Percentiles rank a stretch among this genome's conserved stretches.
phyloP scores from a whole-genome alignment of 2,113 vertebrate species.

The Vulpes ferrilata region DNA sequence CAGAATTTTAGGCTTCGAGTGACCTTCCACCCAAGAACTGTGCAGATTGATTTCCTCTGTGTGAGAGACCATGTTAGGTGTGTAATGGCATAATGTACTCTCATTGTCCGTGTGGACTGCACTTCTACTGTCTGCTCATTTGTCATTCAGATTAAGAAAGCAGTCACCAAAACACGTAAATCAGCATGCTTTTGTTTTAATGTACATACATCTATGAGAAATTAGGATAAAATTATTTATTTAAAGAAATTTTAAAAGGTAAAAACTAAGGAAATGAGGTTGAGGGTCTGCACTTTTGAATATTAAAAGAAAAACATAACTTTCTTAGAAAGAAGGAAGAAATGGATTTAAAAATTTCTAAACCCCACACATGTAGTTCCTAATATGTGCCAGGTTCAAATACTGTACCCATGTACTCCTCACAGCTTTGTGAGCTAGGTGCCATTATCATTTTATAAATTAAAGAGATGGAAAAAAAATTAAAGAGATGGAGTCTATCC shows the following conservation, averaged over 20 bases:
- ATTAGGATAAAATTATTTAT: neutral
- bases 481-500: neutral
- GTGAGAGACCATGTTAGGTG: neutral
- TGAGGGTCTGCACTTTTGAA: slow-evolving; percentile 2
- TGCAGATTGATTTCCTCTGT: too few species aligned
- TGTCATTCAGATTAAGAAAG: neutral
- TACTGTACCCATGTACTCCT: accelerated
- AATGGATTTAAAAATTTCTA: neutral
- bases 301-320: neutral
- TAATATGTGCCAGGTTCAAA: neutral
- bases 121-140: neutral
- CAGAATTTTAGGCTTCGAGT: neutral
- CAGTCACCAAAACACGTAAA: neutral
- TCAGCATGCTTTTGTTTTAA: slow-evolving; percentile 23
- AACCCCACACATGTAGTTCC: neutral
- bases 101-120: neutral
- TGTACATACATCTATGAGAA: neutral
- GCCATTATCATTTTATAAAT: neutral
- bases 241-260: neutral
- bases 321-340: slow-evolving; percentile 32
- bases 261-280: slow-evolving; percentile 33
- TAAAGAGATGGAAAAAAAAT: neutral
- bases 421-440: neutral
- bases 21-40: neutral
- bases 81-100: accelerated